These are phyloP conservation scores for Macropis europaea DNA, from an alignment of 2,888 invertebrate genomes.

Conservation along the genomic window DNA sequence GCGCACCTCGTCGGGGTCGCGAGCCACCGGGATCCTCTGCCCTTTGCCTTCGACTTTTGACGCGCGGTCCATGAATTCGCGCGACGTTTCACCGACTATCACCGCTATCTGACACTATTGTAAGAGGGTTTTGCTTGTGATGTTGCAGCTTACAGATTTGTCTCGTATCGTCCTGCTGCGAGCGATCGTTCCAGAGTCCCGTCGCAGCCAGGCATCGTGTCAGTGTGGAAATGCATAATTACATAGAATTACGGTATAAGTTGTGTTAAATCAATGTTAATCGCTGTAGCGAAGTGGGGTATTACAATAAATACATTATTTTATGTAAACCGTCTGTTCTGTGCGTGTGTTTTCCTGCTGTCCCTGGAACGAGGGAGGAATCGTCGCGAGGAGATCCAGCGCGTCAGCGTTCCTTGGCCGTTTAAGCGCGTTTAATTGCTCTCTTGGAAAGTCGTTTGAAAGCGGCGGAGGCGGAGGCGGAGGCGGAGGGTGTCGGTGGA, in stretches of 20 bases:
- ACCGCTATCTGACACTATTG: too few relatives aligned
- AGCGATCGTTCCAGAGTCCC: conserved; percentile 61
- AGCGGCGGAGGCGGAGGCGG: too few relatives aligned
- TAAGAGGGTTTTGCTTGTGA: conserved; percentile 44
- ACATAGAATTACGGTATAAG: conserved; percentile 67
- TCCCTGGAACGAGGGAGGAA: too few relatives aligned
- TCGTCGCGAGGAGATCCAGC: too few relatives aligned
- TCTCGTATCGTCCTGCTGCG: conserved; percentile 62
- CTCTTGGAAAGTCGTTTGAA: conserved; percentile 33
- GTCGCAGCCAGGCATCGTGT: conserved; percentile 63
- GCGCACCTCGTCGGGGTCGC: too few relatives aligned
- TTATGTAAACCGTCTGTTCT: conserved; percentile 64
- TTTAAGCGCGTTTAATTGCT: conserved; percentile 42
- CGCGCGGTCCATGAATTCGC: too few relatives aligned
- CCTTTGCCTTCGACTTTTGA: too few relatives aligned
- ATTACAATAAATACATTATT: conserved; percentile 77
- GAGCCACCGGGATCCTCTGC: too few relatives aligned
- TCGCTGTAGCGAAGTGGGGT: conserved; percentile 73
- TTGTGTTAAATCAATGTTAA: conserved; percentile 73
- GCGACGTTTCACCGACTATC: too few relatives aligned
- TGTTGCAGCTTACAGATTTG: conserved; percentile 68
- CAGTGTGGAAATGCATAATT: conserved; percentile 67
- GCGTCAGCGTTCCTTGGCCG: not conserved
- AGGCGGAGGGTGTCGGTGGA: too few relatives aligned
- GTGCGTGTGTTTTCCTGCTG: not conserved